phyloP scores from a whole-genome alignment of 2,797 vertebrate genomes.

The Parambassis ranga region DNA sequence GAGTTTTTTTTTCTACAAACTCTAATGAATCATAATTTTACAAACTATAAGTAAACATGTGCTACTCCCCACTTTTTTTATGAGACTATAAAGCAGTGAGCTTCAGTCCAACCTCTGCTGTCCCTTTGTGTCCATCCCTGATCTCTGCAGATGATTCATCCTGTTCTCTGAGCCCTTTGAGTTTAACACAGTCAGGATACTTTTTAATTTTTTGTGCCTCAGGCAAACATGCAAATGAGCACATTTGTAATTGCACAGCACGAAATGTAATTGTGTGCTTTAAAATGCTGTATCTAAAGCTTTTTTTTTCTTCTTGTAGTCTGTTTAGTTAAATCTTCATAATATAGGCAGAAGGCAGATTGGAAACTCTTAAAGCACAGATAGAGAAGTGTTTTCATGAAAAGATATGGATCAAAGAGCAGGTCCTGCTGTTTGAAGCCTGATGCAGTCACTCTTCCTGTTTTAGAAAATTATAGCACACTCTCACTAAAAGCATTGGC shows the following conservation, averaged over 20 bases:
- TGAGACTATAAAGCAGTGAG: slow-evolving; percentile 6
- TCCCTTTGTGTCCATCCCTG: slow-evolving; percentile 17
- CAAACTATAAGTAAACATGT: slow-evolving; percentile 4
- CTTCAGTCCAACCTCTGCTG: slow-evolving; percentile 9
- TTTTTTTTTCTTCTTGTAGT: slow-evolving; percentile 11
- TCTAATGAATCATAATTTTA: slow-evolving; percentile 20
- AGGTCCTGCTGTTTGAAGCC: slow-evolving; percentile 60
- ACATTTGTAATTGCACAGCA: slow-evolving; percentile 37
- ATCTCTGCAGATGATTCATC: slow-evolving; percentile 41
- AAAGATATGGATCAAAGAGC: slow-evolving; percentile 55
- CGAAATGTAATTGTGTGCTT: slow-evolving; percentile 21
- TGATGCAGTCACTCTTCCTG: slow-evolving; percentile 58
- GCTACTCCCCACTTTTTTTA: slow-evolving; percentile 3
- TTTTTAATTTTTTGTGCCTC: slow-evolving; percentile 10
- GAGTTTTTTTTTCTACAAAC: slow-evolving; percentile 25
- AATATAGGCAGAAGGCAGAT: slow-evolving; percentile 20
- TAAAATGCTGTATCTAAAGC: slow-evolving; percentile 16
- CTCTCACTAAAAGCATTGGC: slow-evolving; percentile 60
- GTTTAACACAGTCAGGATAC: slow-evolving; percentile 30
- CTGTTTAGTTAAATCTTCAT: slow-evolving; percentile 17
- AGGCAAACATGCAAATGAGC: slow-evolving; percentile 46
- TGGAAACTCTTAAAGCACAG: slow-evolving; percentile 33
- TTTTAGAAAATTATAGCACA: slow-evolving; percentile 63
- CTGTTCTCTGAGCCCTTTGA: slow-evolving; percentile 19
- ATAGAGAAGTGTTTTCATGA: slow-evolving; percentile 41